phyloP scores from a whole-genome alignment of 2,113 vertebrate genomes.

The Dromiciops gliroides region DNA sequence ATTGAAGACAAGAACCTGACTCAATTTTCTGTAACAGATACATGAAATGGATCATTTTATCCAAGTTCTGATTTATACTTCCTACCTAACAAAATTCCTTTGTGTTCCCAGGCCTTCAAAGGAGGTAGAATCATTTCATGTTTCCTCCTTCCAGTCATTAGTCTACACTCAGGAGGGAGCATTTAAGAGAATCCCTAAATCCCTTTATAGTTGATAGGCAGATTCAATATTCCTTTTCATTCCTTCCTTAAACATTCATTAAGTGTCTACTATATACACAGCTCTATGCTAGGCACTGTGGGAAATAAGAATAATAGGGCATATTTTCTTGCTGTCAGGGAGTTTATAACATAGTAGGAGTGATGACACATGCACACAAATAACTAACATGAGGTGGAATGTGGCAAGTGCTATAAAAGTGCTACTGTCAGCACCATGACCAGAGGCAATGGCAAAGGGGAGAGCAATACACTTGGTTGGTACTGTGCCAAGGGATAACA shows the following conservation, averaged over 20 bases:
- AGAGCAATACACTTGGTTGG: not conserved
- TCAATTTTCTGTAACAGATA: not conserved
- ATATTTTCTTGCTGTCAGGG: not conserved
- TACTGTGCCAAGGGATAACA: not conserved
- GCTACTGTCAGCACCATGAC: not conserved
- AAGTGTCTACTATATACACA: not conserved
- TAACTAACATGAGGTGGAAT: not conserved
- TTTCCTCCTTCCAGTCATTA: not conserved
- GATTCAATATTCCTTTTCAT: conserved; percentile 10
- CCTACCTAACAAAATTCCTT: not conserved
- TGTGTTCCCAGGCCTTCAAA: not conserved
- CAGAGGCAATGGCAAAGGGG: not conserved
- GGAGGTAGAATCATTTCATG: not conserved
- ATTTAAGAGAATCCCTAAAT: not conserved
- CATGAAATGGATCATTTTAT: not conserved
- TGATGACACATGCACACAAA: not conserved
- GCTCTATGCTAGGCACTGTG: not conserved
- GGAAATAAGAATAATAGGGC: not conserved
- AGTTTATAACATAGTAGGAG: not conserved
- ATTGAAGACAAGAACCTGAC: not conserved
- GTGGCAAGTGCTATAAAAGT: not conserved
- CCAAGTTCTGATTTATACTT: not conserved
- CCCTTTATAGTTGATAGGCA: conserved; percentile 31
- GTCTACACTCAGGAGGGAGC: not conserved
- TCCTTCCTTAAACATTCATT: not conserved